Evolutionary conservation across 2,113 vertebrate species (phyloP).

Genomic region (Platichthys flesus): DNA sequence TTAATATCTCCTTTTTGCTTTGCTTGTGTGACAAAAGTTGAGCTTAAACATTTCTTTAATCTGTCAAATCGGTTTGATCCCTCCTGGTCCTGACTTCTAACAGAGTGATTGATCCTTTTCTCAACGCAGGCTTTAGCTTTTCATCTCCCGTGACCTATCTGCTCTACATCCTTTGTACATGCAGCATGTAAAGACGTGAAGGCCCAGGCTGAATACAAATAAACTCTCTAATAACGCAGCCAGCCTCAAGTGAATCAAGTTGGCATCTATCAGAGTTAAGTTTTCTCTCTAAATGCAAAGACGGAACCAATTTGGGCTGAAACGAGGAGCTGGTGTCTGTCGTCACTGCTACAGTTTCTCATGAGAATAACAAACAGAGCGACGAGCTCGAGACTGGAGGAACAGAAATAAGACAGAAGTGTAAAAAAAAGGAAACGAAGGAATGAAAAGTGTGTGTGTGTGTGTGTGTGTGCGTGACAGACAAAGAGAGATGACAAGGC

Average conservation of each 20-base stretch:
- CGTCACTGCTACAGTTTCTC: slow-evolving; percentile 4
- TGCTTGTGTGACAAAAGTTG: slow-evolving; percentile 18
- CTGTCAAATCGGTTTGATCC: slow-evolving; percentile 26
- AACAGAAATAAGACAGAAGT: slow-evolving; percentile 21
- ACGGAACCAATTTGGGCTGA: slow-evolving; percentile 30
- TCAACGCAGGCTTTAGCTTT: slow-evolving; percentile 39
- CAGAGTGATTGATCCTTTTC: slow-evolving; percentile 40
- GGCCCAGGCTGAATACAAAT: slow-evolving; percentile 43
- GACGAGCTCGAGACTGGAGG: background rate
- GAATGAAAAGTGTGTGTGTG: slow-evolving; percentile 2
- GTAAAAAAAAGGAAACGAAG: background rate
- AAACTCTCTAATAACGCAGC: slow-evolving; percentile 23
- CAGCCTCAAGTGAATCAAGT: slow-evolving; percentile 30
- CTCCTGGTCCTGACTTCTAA: slow-evolving; percentile 30
- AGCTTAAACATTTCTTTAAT: slow-evolving; percentile 7
- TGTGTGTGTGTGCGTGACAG: background rate
- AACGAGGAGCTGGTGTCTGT: slow-evolving; percentile 18
- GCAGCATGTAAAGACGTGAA: slow-evolving; percentile 21
- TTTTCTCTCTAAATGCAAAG: slow-evolving; percentile 43
- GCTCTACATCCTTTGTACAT: slow-evolving; percentile 47
- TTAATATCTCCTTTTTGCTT: slow-evolving; percentile 9
- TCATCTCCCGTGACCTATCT: slow-evolving; percentile 53
- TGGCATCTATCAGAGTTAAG: slow-evolving; percentile 34
- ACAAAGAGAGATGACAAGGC: slow-evolving; percentile 25
- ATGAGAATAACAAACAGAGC: slow-evolving; percentile 25